Percentiles rank a stretch among this genome's conserved stretches.
These are phyloP conservation scores for Leuctra nigra DNA, from an alignment of 2,888 invertebrate species.

Conservation along the genomic window DNA sequence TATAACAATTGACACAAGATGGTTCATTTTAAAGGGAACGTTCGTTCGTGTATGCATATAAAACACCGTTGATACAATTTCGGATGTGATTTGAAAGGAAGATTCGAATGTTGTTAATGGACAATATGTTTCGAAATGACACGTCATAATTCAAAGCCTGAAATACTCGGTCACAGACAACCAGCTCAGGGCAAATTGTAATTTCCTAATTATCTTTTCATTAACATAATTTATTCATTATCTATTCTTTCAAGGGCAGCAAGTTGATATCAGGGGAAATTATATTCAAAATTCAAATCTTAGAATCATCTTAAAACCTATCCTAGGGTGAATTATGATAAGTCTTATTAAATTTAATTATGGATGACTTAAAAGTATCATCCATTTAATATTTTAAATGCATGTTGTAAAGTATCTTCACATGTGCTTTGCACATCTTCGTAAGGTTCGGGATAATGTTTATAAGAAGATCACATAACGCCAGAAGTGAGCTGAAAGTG, in stretches of 20 bases:
- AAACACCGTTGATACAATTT: too few species aligned
- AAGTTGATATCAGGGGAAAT: slow-evolving; percentile 1
- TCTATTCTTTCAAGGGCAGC: slow-evolving; percentile 16
- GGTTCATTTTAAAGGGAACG: too few species aligned
- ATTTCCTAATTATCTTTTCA: slow-evolving; percentile 13
- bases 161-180: neutral
- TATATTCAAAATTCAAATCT: too few species aligned
- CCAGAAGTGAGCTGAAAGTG: slow-evolving; percentile 4
- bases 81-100: too few species aligned
- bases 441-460: neutral
- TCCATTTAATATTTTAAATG: neutral
- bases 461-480: neutral
- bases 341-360: slow-evolving; percentile 13
- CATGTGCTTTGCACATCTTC: neutral
- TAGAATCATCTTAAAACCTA: too few species aligned
- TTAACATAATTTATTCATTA: slow-evolving; percentile 18
- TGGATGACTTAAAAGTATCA: neutral
- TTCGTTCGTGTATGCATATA: too few species aligned
- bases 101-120: too few species aligned
- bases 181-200: slow-evolving; percentile 2
- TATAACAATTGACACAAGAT: too few species aligned
- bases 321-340: too few species aligned
- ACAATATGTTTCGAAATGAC: neutral
- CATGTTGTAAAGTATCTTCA: neutral
- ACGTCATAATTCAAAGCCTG: neutral